Evolutionary conservation across 2,113 vertebrate genomes (phyloP).

Genomic region (Microtus oregoni): DNA sequence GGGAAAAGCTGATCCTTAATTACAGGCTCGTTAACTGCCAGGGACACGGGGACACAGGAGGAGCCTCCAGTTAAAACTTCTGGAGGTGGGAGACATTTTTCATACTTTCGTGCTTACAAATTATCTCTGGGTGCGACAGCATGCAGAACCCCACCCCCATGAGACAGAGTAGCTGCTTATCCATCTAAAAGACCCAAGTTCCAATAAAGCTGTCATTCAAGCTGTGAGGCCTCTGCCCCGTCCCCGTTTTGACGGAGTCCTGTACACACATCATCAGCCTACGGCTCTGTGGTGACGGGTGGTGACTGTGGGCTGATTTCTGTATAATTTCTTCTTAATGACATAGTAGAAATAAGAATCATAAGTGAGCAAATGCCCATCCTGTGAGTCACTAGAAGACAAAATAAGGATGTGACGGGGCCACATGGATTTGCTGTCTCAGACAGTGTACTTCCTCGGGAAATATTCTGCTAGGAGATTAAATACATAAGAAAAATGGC

Average conservation of each 20-base stretch:
- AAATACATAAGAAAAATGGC: constrained; percentile 11
- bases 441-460: not conserved
- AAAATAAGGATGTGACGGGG: constrained; percentile 29
- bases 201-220: constrained; percentile 60
- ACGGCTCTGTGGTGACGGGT: constrained; percentile 10
- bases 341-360: not conserved
- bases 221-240: not conserved
- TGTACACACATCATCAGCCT: not conserved
- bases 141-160: not conserved
- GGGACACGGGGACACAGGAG: not conserved
- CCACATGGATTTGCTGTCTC: not conserved
- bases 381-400: constrained; percentile 7
- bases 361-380: not conserved
- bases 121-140: constrained; percentile 49
- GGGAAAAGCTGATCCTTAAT: constrained; percentile 59
- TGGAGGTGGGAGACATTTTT: constrained; percentile 45
- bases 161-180: constrained; percentile 51
- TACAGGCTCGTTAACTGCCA: constrained; percentile 70
- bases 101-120: constrained; percentile 65
- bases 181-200: constrained; percentile 23
- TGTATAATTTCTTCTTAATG: constrained; percentile 51
- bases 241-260: not conserved
- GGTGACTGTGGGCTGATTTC: constrained; percentile 56
- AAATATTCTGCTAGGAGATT: not conserved
- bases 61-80: constrained; percentile 70